Evolutionary conservation across 2,113 vertebrate species (phyloP).

Genomic region (Neodon shergylaensis): DNA sequence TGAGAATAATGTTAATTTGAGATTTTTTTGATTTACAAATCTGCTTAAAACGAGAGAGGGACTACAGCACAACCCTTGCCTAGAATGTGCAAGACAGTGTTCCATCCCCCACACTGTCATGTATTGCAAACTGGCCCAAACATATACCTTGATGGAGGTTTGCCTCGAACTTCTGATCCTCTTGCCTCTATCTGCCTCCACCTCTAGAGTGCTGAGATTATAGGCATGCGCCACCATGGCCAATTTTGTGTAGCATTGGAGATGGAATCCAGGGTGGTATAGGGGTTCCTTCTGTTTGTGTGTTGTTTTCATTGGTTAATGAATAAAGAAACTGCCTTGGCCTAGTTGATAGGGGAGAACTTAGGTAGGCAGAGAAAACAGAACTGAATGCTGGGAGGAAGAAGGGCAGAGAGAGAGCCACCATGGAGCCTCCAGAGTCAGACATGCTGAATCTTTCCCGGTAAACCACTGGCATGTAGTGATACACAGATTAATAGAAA

Average conservation of each 20-base stretch:
- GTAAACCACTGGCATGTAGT: too few relatives aligned
- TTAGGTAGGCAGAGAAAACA: too few relatives aligned
- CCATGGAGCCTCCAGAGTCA: too few relatives aligned
- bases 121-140: not conserved
- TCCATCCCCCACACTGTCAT: not conserved
- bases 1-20: not conserved
- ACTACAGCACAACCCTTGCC: not conserved
- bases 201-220: not conserved
- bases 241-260: not conserved
- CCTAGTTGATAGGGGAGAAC: too few relatives aligned
- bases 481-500: too few relatives aligned
- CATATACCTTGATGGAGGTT: not conserved
- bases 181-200: not conserved
- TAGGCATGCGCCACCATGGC: not conserved
- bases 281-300: too few relatives aligned
- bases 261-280: not conserved
- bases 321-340: too few relatives aligned
- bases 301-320: too few relatives aligned
- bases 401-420: too few relatives aligned
- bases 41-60: not conserved
- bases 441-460: too few relatives aligned
- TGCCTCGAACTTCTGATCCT: not conserved
- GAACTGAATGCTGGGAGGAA: too few relatives aligned
- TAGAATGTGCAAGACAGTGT: not conserved
- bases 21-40: constrained; percentile 11